Conservation (phyloP, 2,888 invertebrate genomes). For the Aelia acuminata region DNA sequence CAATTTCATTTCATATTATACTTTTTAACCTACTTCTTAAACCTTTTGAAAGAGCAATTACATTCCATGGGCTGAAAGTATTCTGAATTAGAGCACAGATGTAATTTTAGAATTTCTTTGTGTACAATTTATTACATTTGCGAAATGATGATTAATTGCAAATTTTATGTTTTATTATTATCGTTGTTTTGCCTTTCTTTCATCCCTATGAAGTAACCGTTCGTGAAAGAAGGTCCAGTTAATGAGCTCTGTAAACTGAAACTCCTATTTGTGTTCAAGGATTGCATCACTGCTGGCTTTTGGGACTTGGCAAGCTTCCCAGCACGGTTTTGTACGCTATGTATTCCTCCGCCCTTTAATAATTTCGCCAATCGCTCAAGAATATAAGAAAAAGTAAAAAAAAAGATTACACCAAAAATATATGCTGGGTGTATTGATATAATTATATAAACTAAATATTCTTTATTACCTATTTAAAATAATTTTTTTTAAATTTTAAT, state of each 20-base stretch:
- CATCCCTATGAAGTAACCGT: neutral
- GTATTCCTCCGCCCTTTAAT: neutral
- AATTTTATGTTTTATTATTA: neutral
- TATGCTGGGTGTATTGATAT: too few relatives aligned
- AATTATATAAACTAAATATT: too few relatives aligned
- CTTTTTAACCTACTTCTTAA: too few relatives aligned
- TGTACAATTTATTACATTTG: neutral
- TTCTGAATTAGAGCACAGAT: neutral
- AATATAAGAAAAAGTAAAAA: neutral
- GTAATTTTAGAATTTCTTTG: neutral
- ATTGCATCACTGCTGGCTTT: constrained; percentile 43
- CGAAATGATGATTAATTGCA: neutral
- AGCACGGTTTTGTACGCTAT: neutral
- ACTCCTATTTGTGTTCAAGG: constrained; percentile 51
- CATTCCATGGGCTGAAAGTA: too few relatives aligned
- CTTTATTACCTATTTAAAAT: too few relatives aligned
- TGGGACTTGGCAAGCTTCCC: constrained; percentile 9
- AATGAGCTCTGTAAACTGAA: constrained; percentile 48
- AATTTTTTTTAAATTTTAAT: too few relatives aligned
- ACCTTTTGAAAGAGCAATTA: too few relatives aligned
- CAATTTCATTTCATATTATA: too few relatives aligned
- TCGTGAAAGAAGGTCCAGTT: constrained; percentile 12
- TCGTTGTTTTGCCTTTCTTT: neutral
- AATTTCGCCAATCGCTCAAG: neutral
- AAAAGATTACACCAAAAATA: too few relatives aligned